phyloP scores from a whole-genome alignment of 2,888 invertebrate species.

The Kryphioiulus occultus region DNA sequence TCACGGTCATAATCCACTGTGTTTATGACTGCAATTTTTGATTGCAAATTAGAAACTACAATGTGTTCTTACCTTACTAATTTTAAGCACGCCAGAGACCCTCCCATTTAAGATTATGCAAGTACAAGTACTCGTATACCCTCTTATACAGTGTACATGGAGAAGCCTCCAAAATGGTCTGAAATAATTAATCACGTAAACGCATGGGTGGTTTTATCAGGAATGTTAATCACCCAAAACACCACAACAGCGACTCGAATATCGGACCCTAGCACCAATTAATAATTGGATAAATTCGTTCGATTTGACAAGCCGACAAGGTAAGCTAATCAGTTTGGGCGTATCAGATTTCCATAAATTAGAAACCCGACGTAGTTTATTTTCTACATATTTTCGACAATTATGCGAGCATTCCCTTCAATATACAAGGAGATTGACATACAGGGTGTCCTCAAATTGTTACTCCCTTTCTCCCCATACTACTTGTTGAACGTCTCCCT shows the following conservation, averaged over 20 bases:
- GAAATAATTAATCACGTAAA: neutral
- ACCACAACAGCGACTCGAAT: neutral
- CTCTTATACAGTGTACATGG: too few species aligned
- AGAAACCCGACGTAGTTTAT: neutral
- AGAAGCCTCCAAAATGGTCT: neutral
- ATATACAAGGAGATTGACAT: too few species aligned
- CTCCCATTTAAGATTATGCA: neutral
- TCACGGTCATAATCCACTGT: too few species aligned
- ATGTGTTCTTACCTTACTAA: neutral
- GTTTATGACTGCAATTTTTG: neutral
- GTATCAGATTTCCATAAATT: neutral
- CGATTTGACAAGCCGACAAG: neutral
- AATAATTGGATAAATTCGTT: neutral
- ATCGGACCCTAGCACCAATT: neutral
- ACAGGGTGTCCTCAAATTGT: too few species aligned
- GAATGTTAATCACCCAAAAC: slow-evolving; percentile 5
- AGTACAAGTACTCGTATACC: too few species aligned
- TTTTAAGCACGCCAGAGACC: neutral
- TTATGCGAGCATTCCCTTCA: too few species aligned
- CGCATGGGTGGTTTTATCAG: neutral
- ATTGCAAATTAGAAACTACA: neutral
- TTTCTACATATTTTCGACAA: neutral
- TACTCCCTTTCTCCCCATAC: too few species aligned
- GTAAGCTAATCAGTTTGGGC: neutral
- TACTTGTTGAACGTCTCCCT: too few species aligned